phyloP scores from a whole-genome alignment of 2,113 vertebrate genomes.

The Callospermophilus lateralis region DNA sequence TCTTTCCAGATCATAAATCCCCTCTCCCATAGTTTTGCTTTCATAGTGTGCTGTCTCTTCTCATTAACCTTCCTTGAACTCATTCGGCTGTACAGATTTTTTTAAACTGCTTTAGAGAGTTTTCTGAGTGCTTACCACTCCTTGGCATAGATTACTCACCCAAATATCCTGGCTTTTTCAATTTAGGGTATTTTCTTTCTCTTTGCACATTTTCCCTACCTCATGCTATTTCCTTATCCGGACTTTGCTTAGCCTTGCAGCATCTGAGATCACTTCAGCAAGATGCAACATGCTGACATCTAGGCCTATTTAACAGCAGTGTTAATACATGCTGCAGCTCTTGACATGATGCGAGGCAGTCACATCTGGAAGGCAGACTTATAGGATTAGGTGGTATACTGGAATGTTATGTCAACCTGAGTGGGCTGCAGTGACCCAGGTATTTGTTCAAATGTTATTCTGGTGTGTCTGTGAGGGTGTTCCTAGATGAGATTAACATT shows the following conservation, averaged over 20 bases:
- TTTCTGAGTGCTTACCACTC: background rate
- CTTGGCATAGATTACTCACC: background rate
- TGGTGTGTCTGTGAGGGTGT: background rate
- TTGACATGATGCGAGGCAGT: background rate
- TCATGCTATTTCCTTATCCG: background rate
- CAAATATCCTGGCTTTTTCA: background rate
- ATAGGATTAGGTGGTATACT: background rate
- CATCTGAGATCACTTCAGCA: background rate
- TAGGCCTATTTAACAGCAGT: background rate
- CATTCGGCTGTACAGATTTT: background rate
- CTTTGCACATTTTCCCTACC: background rate
- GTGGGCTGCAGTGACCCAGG: background rate
- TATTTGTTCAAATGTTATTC: background rate
- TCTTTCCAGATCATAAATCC: constrained; percentile 28
- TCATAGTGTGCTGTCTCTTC: background rate
- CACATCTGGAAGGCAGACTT: background rate
- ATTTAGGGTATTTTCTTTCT: background rate
- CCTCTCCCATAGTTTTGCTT: background rate
- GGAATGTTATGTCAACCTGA: background rate
- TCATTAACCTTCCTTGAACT: background rate
- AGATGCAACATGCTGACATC: background rate
- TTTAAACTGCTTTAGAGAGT: background rate
- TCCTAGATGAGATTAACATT: constrained; percentile 2
- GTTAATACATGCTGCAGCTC: background rate
- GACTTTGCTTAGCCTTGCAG: background rate